Conservation (phyloP, 92 coral and sea anemone genomes). For the Porites evermanni region DNA sequence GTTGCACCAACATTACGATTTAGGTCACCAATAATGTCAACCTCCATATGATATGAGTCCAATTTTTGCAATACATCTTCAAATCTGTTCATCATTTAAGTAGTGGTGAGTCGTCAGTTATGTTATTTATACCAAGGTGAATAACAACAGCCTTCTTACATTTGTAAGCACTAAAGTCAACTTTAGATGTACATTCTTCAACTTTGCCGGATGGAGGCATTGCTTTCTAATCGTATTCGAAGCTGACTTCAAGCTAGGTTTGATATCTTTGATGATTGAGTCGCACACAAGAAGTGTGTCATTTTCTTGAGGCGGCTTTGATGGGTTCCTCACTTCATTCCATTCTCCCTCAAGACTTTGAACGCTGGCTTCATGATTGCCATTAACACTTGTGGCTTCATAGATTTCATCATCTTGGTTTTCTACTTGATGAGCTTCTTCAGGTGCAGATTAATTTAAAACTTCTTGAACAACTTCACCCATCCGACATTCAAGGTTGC, state of each 20-base stretch:
- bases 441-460: too few species aligned
- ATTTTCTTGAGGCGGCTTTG: conserved; percentile 8
- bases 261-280: conserved; percentile 4
- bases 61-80: too few species aligned
- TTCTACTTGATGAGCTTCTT: too few species aligned
- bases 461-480: too few species aligned
- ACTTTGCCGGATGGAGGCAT: not conserved
- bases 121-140: not conserved
- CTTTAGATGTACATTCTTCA: conserved; percentile 4
- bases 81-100: too few species aligned
- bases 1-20: too few species aligned
- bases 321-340: not conserved
- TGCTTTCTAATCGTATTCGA: conserved; percentile 5
- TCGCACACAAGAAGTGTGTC: conserved; percentile 13
- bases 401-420: too few species aligned
- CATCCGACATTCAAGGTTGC: too few species aligned
- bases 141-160: conserved; percentile 5
- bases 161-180: not conserved
- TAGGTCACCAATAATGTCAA: too few species aligned
- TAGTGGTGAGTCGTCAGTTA: conserved; percentile 8
- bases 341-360: not conserved
- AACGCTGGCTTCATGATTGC: not conserved
- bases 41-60: too few species aligned
- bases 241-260: conserved; percentile 7
- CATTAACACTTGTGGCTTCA: too few species aligned